Conservation (phyloP, 2,888 invertebrate species). For the Acrocera orbiculus region DNA sequence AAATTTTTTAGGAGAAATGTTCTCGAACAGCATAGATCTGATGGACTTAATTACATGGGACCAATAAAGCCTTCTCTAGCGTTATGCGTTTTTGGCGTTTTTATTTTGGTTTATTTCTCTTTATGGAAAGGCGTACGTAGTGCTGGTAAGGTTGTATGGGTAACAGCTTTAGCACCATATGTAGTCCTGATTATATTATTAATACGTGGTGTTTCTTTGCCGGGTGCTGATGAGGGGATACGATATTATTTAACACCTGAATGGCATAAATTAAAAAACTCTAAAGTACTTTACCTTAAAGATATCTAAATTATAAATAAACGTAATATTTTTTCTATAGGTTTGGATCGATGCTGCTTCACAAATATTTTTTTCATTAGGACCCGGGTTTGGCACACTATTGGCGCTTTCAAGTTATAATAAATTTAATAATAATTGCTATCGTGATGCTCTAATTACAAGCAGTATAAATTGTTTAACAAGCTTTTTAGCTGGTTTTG, state of each 20-base stretch:
- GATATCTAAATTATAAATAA: no score
- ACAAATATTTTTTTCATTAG: constrained; percentile 85
- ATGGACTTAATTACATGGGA: constrained; percentile 74
- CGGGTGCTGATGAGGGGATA: constrained; percentile 72
- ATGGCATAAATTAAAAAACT: constrained; percentile 66
- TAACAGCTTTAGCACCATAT: constrained; percentile 86
- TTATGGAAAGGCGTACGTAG: constrained; percentile 89
- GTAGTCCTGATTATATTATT: constrained; percentile 73
- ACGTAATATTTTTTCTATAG: constrained; percentile 29
- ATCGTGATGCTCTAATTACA: constrained; percentile 75
- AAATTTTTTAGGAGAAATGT: constrained; percentile 54
- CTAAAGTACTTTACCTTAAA: no score
- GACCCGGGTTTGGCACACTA: constrained; percentile 82
- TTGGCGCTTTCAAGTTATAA: constrained; percentile 84
- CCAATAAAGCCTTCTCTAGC: constrained; percentile 78
- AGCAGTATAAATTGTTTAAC: constrained; percentile 82
- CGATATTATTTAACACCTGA: constrained; percentile 76
- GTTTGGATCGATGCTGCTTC: constrained; percentile 91
- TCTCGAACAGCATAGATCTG: constrained; percentile 62
- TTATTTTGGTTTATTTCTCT: constrained; percentile 86
- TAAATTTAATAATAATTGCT: constrained; percentile 82
- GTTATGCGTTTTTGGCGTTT: constrained; percentile 77
- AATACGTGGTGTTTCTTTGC: constrained; percentile 65
- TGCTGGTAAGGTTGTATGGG: constrained; percentile 93
- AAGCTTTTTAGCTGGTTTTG: constrained; percentile 84